Conservation (phyloP, 2,888 invertebrate species). For the Minunthozetes semirufus region DNA sequence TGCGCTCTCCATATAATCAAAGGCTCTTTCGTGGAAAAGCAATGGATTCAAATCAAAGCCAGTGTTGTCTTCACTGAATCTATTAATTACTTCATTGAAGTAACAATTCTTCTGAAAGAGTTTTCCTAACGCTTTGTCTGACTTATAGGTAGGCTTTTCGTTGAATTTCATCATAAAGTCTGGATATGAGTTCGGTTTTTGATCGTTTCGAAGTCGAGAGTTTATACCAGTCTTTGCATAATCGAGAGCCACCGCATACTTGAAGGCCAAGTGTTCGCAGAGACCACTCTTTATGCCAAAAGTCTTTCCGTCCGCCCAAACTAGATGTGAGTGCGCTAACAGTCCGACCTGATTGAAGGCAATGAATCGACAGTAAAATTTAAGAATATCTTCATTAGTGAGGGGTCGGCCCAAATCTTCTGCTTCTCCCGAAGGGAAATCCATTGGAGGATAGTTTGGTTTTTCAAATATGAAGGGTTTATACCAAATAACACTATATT, state of each 20-base stretch:
- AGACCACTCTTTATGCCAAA: constrained; percentile 44
- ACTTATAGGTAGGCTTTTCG: constrained; percentile 44
- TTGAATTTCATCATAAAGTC: constrained; percentile 43
- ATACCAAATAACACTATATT: constrained; percentile 47
- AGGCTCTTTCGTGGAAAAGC: constrained; percentile 33
- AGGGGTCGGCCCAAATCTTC: constrained; percentile 17
- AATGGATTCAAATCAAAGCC: constrained; percentile 3
- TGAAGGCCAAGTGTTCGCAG: constrained; percentile 43
- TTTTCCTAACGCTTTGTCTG: constrained; percentile 45
- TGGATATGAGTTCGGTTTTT: constrained; percentile 39
- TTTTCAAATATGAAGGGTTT: constrained; percentile 5
- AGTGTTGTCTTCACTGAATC: constrained; percentile 2
- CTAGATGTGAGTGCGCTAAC: constrained; percentile 46
- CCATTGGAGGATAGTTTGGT: constrained; percentile 23
- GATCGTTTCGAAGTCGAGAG: constrained; percentile 25
- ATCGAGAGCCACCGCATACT: constrained; percentile 45
- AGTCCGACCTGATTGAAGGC: constrained; percentile 46
- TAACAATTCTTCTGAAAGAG: constrained; percentile 43
- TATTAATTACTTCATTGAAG: constrained; percentile 36
- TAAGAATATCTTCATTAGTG: constrained; percentile 45
- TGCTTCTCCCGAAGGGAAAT: constrained; percentile 17
- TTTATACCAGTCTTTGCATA: constrained; percentile 48
- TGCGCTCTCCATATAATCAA: constrained; percentile 36
- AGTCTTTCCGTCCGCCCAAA: constrained; percentile 44
- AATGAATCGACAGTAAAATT: constrained; percentile 47